A percentile compares a stretch with the other conserved stretches of the same genome.
These are phyloP conservation scores for Tenualosa thibaudeaui DNA, from an alignment of 2,797 vertebrate genomes.

Conservation along the genomic window DNA sequence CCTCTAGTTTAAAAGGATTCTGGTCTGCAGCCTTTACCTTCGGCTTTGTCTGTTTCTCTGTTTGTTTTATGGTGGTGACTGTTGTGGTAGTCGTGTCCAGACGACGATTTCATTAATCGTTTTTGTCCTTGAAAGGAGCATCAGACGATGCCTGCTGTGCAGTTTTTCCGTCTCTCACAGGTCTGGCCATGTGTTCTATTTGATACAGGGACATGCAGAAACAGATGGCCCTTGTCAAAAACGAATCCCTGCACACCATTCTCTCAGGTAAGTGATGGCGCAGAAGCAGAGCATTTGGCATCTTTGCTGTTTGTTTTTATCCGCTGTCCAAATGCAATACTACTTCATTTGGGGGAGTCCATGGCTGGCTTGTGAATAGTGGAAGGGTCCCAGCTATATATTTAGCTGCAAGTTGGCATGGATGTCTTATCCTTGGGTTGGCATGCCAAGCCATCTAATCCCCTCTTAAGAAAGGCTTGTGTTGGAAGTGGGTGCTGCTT, in stretches of 20 bases:
- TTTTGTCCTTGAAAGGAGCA: conserved; percentile 6
- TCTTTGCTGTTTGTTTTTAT: neutral
- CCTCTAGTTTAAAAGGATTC: neutral
- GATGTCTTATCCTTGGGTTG: neutral
- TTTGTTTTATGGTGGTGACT: neutral
- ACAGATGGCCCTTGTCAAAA: conserved; percentile 87
- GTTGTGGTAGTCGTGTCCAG: neutral
- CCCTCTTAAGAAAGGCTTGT: neutral
- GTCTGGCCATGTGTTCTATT: conserved; percentile 6
- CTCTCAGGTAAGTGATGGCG: conserved; percentile 79
- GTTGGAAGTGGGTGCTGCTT: neutral
- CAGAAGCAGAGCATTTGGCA: neutral
- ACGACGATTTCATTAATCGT: neutral
- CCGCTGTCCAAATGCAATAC: neutral
- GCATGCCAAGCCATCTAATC: neutral
- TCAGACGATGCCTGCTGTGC: neutral
- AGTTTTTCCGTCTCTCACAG: conserved; percentile 2
- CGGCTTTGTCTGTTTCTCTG: neutral
- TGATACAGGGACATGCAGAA: conserved; percentile 88
- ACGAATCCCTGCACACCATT: conserved; percentile 88
- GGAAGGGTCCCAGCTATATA: neutral
- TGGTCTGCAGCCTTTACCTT: neutral
- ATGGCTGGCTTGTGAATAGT: neutral
- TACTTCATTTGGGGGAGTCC: neutral
- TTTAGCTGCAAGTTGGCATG: neutral